Evolutionary conservation across 2,113 vertebrate species (phyloP).

Genomic region (Cercopithecus mona): DNA sequence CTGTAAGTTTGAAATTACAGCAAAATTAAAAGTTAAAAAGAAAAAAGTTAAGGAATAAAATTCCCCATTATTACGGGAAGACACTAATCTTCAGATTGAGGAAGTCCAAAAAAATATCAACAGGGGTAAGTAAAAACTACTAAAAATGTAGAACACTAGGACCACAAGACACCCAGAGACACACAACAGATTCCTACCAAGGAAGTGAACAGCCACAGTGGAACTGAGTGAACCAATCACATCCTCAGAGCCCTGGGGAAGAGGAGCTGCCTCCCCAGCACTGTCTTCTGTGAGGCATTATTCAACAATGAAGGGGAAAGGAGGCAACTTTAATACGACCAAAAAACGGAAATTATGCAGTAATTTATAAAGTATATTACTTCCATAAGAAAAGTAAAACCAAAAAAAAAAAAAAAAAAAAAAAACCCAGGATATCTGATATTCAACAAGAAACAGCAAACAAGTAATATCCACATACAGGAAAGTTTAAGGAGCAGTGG

Average conservation of each 20-base stretch:
- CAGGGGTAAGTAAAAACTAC: background rate
- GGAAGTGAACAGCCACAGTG: background rate
- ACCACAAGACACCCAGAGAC: background rate
- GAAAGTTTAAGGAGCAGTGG: background rate
- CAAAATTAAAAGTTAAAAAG: background rate
- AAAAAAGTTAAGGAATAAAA: background rate
- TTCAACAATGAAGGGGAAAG: background rate
- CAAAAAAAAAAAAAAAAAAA: background rate
- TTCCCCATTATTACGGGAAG: background rate
- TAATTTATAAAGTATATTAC: background rate
- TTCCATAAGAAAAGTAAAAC: background rate
- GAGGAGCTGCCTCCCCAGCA: background rate
- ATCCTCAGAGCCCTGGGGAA: background rate
- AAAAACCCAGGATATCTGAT: background rate
- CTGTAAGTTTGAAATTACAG: background rate
- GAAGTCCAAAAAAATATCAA: background rate
- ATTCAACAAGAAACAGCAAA: background rate
- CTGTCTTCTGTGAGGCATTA: background rate
- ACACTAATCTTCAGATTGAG: background rate
- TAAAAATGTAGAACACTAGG: background rate
- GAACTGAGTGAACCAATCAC: background rate
- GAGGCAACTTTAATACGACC: too few relatives aligned
- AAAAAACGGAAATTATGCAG: rapidly evolving
- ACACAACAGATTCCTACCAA: too few relatives aligned
- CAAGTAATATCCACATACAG: background rate